Evolutionary conservation across 2,888 invertebrate genomes (phyloP).

Genomic region (Drosophila prostipennis): DNA sequence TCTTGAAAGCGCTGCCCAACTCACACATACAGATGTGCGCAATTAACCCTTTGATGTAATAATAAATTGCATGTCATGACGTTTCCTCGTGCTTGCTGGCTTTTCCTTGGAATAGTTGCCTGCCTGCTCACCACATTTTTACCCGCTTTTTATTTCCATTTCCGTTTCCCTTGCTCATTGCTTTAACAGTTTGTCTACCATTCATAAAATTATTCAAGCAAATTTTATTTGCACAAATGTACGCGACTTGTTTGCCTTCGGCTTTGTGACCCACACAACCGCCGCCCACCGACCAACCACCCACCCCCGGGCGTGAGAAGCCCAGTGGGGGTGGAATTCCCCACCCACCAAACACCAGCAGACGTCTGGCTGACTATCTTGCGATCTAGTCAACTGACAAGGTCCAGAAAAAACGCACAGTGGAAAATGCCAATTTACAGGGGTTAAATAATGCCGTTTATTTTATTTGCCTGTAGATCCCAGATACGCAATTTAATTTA

Average conservation of each 20-base stretch:
- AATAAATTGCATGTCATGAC: slow-evolving; percentile 33
- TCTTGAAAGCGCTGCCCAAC: neutral
- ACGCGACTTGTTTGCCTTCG: slow-evolving; percentile 52
- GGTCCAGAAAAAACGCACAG: slow-evolving; percentile 17
- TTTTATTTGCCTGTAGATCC: neutral
- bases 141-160: neutral
- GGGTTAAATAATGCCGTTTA: neutral
- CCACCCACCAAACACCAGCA: neutral
- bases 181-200: slow-evolving; percentile 42
- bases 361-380: slow-evolving; percentile 33
- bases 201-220: slow-evolving; percentile 60
- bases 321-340: neutral
- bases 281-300: too few species aligned
- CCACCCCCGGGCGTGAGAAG: too few species aligned
- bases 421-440: slow-evolving; percentile 5
- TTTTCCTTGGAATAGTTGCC: neutral
- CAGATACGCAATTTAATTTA: neutral
- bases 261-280: slow-evolving; percentile 39
- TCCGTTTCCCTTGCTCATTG: neutral
- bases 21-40: slow-evolving; percentile 15
- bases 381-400: slow-evolving; percentile 28
- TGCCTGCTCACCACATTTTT: neutral
- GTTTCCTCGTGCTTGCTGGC: neutral
- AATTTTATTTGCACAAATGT: slow-evolving; percentile 57
- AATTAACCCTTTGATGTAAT: slow-evolving; percentile 66